Evolutionary conservation across 1,140 invertebrate species (phyloP).

Genomic region (Nephotettix cincticeps): DNA sequence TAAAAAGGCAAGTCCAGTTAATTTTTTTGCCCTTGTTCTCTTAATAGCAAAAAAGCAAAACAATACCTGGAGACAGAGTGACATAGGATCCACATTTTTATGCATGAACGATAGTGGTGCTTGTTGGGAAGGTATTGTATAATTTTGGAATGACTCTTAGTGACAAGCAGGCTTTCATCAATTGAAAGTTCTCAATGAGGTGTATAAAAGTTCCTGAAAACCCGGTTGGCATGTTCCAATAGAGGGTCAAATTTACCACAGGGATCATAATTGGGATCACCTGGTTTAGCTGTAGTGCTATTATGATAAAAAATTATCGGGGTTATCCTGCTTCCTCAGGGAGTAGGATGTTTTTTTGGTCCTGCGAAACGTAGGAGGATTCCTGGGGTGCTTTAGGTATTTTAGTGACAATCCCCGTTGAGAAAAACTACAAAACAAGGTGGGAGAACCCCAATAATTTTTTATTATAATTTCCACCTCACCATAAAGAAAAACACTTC

Average conservation of each 20-base stretch:
- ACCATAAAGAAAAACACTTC: too few relatives aligned
- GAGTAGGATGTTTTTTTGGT: too few relatives aligned
- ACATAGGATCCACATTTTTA: slow-evolving; percentile 41
- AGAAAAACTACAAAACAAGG: too few relatives aligned
- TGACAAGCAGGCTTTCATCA: slow-evolving; percentile 39
- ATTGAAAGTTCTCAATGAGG: slow-evolving; percentile 38
- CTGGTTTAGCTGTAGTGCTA: background rate
- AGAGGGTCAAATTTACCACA: slow-evolving; percentile 40
- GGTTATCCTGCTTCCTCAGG: too few relatives aligned
- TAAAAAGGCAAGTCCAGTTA: slow-evolving; percentile 37
- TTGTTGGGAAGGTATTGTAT: slow-evolving; percentile 41
- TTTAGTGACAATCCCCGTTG: too few relatives aligned
- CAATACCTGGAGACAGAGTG: slow-evolving; percentile 39
- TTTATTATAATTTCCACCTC: too few relatives aligned
- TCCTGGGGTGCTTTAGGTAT: too few relatives aligned
- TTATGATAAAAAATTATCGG: too few relatives aligned
- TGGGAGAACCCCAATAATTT: too few relatives aligned
- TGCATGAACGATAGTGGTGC: slow-evolving; percentile 39
- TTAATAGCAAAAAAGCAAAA: slow-evolving; percentile 36
- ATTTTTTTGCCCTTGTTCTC: slow-evolving; percentile 36
- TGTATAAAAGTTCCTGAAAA: slow-evolving; percentile 39
- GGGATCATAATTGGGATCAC: slow-evolving; percentile 23
- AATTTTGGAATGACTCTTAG: slow-evolving; percentile 33
- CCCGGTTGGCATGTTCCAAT: slow-evolving; percentile 39
- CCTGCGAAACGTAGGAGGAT: too few relatives aligned